phyloP scores from a whole-genome alignment of 2,113 vertebrate species.

The Chroicocephalus ridibundus region DNA sequence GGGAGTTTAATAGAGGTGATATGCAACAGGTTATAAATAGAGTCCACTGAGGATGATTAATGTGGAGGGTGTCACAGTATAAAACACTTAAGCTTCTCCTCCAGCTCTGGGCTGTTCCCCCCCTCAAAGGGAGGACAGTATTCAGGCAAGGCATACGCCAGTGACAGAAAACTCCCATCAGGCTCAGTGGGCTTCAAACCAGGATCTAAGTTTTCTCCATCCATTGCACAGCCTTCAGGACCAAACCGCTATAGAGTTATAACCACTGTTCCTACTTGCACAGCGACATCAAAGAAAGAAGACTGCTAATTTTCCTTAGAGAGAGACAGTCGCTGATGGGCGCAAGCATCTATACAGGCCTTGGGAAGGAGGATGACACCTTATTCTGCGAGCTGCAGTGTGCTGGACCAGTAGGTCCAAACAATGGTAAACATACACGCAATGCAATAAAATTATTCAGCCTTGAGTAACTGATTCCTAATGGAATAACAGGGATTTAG shows the following conservation, averaged over 20 bases:
- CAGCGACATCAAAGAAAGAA: neutral
- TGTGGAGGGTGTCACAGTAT: neutral
- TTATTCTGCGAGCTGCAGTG: neutral
- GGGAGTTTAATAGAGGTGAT: neutral
- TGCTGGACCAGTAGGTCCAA: neutral
- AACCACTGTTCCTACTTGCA: neutral
- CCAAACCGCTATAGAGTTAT: neutral
- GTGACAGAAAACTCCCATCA: neutral
- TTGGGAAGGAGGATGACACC: neutral
- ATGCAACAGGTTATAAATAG: neutral
- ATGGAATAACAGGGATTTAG: neutral
- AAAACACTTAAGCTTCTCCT: neutral
- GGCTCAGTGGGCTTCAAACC: neutral
- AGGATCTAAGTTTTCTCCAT: neutral
- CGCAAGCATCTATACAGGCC: neutral
- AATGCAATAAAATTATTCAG: neutral
- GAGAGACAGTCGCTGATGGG: neutral
- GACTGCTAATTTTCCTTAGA: neutral
- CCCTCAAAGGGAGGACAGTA: neutral
- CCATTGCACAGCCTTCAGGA: neutral
- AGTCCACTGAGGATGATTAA: neutral
- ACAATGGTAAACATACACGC: neutral
- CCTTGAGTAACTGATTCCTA: neutral
- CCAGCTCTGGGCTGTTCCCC: neutral
- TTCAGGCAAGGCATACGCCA: neutral